Evolutionary conservation across 2,113 vertebrate species (phyloP).

Genomic region (Sorex araneus): DNA sequence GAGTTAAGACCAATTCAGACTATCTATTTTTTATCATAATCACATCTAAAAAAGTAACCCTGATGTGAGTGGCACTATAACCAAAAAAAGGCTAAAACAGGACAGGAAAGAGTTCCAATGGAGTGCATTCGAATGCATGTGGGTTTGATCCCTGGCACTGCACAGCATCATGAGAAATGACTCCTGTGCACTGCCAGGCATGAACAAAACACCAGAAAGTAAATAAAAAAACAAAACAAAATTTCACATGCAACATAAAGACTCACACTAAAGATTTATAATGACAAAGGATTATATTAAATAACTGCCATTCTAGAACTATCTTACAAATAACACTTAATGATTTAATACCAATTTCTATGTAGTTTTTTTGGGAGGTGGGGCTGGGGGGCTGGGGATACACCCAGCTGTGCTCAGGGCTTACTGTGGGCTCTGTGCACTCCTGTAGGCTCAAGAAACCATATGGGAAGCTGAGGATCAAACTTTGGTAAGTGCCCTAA

Average conservation of each 20-base stretch:
- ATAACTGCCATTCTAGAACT: slow-evolving; percentile 17
- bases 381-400: too few relatives aligned
- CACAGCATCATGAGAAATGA: too few relatives aligned
- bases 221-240: neutral
- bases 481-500: too few relatives aligned
- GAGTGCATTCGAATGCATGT: too few relatives aligned
- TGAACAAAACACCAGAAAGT: slow-evolving; percentile 18
- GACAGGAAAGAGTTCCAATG: too few relatives aligned
- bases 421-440: too few relatives aligned
- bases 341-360: slow-evolving; percentile 48
- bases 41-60: slow-evolving; percentile 4
- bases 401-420: too few relatives aligned
- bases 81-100: neutral
- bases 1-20: neutral
- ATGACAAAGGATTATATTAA: slow-evolving; percentile 15
- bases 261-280: neutral
- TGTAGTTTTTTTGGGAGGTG: neutral
- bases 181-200: too few relatives aligned
- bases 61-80: neutral
- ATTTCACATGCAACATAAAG: neutral
- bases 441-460: too few relatives aligned
- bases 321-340: slow-evolving; percentile 15
- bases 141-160: too few relatives aligned
- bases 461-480: too few relatives aligned
- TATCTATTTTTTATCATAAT: neutral